phyloP scores from a whole-genome alignment of 2,888 invertebrate species.

The Heliconius hortense region DNA sequence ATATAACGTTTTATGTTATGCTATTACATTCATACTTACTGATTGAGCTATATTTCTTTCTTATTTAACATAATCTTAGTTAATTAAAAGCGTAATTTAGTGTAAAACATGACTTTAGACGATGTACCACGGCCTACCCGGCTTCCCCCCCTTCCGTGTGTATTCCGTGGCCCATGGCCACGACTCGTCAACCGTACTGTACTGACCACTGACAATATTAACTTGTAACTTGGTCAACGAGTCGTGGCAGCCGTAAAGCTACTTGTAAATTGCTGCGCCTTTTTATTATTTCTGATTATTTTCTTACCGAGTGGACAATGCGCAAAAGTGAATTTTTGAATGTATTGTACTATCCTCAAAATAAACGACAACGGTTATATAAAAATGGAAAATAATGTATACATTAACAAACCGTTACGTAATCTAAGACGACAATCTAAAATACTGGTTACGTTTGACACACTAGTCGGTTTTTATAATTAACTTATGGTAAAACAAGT shows the following conservation, averaged over 20 bases:
- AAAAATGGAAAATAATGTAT: conserved; percentile 6
- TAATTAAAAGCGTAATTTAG: background rate
- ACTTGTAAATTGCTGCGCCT: no score
- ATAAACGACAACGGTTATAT: background rate
- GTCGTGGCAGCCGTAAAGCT: no score
- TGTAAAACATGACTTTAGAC: background rate
- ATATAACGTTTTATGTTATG: no score
- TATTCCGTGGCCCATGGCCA: no score
- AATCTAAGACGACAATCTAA: background rate
- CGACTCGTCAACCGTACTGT: no score
- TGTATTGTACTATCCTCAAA: background rate
- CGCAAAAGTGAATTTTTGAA: no score
- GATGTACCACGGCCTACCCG: background rate
- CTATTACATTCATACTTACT: background rate
- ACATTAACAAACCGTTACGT: conserved; percentile 6
- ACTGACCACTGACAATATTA: background rate
- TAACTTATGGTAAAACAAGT: background rate
- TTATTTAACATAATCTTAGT: background rate
- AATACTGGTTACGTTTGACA: background rate
- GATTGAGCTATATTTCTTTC: background rate
- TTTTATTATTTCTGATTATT: no score
- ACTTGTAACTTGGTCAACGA: background rate
- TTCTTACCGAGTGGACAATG: no score
- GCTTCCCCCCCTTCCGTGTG: no score
- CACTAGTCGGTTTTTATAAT: background rate